Percentiles rank a stretch among this genome's conserved stretches.
phyloP scores from a whole-genome alignment of 2,113 vertebrate species.

The Oreochromis niloticus region DNA sequence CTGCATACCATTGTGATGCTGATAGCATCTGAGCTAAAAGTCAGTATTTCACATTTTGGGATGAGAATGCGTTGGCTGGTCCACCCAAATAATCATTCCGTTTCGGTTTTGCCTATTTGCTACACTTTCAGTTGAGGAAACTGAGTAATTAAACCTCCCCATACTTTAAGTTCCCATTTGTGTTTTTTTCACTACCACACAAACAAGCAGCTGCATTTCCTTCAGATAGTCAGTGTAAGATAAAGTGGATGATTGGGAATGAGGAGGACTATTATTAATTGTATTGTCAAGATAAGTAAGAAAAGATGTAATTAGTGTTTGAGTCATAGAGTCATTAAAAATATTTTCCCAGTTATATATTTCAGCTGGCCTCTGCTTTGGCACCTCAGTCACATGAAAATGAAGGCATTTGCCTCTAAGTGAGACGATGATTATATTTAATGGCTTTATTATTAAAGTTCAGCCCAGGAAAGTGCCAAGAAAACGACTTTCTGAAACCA shows the following conservation, averaged over 20 bases:
- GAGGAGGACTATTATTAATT: not conserved
- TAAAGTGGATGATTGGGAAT: slow-evolving; percentile 1
- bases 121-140: not conserved
- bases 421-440: not conserved
- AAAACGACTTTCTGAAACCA: not conserved
- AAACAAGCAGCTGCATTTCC: not conserved
- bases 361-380: not conserved
- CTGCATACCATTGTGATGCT: not conserved
- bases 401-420: not conserved
- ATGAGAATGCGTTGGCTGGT: not conserved
- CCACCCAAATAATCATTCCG: not conserved
- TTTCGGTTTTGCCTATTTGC: not conserved
- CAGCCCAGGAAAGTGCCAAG: not conserved
- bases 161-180: not conserved
- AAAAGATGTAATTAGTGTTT: slow-evolving; percentile 27
- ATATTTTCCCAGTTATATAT: not conserved
- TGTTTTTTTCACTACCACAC: not conserved
- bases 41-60: not conserved
- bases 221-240: not conserved
- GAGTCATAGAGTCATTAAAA: slow-evolving; percentile 1
- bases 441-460: not conserved
- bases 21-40: not conserved
- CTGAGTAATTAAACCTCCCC: not conserved
- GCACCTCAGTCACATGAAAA: not conserved
- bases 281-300: slow-evolving; percentile 6